These are phyloP conservation scores for Aptenodytes forsteri DNA, from an alignment of 2,113 vertebrate genomes.

Conservation along the genomic window DNA sequence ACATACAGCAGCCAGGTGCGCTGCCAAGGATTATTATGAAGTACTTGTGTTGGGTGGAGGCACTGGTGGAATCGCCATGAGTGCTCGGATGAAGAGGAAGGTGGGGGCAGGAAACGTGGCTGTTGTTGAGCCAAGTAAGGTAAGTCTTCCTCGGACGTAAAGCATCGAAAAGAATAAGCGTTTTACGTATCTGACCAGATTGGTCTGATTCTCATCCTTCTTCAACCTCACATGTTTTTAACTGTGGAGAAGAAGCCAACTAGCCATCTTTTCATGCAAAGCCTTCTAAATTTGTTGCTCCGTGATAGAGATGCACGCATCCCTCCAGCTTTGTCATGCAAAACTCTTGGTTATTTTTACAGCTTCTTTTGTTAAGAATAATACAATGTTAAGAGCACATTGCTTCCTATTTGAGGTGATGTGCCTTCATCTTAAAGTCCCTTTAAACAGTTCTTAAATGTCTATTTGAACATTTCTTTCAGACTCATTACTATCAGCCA, in stretches of 20 bases:
- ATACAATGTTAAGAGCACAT: neutral
- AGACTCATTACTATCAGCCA: constrained; percentile 96
- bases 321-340: neutral
- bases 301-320: neutral
- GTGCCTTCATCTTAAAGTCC: neutral
- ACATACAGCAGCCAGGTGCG: constrained; percentile 58
- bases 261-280: neutral
- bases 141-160: neutral
- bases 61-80: constrained; percentile 90
- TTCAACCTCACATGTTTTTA: neutral
- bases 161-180: neutral
- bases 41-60: constrained; percentile 93
- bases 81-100: constrained; percentile 90
- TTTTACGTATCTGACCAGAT: neutral
- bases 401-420: neutral
- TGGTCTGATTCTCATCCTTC: neutral
- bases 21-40: constrained; percentile 85
- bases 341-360: neutral
- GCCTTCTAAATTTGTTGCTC: neutral
- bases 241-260: neutral
- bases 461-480: neutral
- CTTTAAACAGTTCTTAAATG: neutral
- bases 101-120: constrained; percentile 90
- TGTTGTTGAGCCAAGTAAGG: constrained; percentile 92
- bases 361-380: neutral